Conservation (phyloP, 2,113 vertebrate genomes). For the Paralichthys olivaceus region DNA sequence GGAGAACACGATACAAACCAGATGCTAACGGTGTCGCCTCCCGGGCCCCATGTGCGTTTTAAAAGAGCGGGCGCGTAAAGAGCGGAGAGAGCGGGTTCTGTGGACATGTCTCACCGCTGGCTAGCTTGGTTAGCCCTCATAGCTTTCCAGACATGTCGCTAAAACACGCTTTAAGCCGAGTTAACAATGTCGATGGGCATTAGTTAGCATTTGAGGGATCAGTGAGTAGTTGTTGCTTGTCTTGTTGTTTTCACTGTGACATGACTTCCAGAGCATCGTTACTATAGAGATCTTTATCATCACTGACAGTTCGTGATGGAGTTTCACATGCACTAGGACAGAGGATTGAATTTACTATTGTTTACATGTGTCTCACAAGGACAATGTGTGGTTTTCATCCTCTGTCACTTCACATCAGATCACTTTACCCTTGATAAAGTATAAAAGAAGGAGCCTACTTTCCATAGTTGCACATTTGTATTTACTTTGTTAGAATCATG, state of each 20-base stretch:
- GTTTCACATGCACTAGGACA: neutral
- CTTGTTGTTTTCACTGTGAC: constrained; percentile 7
- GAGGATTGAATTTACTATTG: neutral
- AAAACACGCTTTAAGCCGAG: neutral
- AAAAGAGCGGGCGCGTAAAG: neutral
- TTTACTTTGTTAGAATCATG: too few relatives aligned
- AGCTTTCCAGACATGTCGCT: constrained; percentile 1
- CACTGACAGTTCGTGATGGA: neutral
- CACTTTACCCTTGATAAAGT: neutral
- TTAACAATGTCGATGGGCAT: neutral
- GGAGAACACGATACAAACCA: neutral
- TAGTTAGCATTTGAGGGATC: too few relatives aligned
- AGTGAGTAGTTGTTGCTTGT: neutral
- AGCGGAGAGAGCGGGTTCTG: neutral
- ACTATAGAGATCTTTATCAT: constrained; percentile 14
- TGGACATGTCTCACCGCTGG: constrained; percentile 13
- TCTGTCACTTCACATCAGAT: neutral
- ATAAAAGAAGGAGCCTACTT: neutral
- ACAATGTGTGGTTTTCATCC: neutral
- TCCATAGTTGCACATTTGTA: too few relatives aligned
- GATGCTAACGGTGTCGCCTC: neutral
- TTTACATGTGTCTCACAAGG: neutral
- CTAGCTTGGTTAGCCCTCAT: constrained; percentile 51
- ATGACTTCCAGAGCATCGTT: neutral
- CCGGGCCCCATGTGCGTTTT: neutral